A percentile compares a stretch with the other conserved stretches of the same genome.
These are phyloP conservation scores for Folsomia manolachei DNA, from an alignment of 2,888 invertebrate genomes.

Conservation along the genomic window DNA sequence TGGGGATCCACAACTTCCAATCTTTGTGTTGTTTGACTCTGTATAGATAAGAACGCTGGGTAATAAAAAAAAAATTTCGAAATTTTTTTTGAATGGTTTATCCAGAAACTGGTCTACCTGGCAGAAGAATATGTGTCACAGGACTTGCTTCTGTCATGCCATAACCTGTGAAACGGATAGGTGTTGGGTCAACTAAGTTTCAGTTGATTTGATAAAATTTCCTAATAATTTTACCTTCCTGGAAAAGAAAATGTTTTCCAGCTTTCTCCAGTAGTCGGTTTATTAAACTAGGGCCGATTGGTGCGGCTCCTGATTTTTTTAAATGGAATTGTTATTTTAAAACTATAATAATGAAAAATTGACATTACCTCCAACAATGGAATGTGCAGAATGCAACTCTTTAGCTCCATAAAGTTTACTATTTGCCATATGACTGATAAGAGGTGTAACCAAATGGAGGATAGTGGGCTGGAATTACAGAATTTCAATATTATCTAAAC, in stretches of 20 bases:
- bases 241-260: conserved; percentile 31
- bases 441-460: conserved; percentile 34
- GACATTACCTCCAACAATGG: conserved; percentile 22
- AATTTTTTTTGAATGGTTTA: too few species aligned
- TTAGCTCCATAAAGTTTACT: conserved; percentile 25
- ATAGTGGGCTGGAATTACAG: conserved; percentile 27
- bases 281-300: conserved; percentile 29
- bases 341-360: not conserved
- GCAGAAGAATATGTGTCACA: conserved; percentile 32
- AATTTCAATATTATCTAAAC: too few species aligned
- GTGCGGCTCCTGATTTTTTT: conserved; percentile 20
- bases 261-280: conserved; percentile 29
- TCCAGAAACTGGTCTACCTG: too few species aligned
- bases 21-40: conserved; percentile 32
- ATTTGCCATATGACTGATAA: conserved; percentile 31
- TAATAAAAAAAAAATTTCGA: too few species aligned
- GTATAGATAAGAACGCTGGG: not conserved
- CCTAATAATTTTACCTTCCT: too few species aligned
- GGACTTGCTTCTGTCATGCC: conserved; percentile 27
- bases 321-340: not conserved
- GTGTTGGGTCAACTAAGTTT: too few species aligned
- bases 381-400: conserved; percentile 24
- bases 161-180: too few species aligned
- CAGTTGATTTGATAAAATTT: too few species aligned
- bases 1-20: conserved; percentile 33